These are phyloP conservation scores for Clarias platycephalus DNA, from an alignment of 2,797 vertebrate genomes.

Conservation along the genomic window DNA sequence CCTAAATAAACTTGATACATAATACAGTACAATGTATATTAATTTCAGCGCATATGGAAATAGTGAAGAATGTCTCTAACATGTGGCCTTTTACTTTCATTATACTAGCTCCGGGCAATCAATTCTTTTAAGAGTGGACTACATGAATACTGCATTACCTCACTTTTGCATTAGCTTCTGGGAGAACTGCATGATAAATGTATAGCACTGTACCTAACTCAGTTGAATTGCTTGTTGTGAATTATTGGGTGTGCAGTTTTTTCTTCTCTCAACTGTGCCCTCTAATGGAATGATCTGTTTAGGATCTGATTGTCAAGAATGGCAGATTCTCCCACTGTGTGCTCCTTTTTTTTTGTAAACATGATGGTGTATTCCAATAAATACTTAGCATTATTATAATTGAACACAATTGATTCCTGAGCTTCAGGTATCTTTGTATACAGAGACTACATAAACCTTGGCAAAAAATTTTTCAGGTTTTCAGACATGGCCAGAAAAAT, in stretches of 20 bases:
- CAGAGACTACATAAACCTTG: not conserved
- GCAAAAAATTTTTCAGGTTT: not conserved
- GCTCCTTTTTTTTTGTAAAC: not conserved
- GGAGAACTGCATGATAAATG: conserved; percentile 4
- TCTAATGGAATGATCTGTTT: conserved; percentile 51
- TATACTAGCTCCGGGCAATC: not conserved
- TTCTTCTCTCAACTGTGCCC: conserved; percentile 43
- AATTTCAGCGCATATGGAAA: not conserved
- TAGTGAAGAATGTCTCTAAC: not conserved
- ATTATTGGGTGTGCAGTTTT: conserved; percentile 31
- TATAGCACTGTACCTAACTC: conserved; percentile 34
- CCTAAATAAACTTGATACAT: not conserved
- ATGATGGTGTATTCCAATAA: not conserved
- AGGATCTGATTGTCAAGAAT: conserved; percentile 34
- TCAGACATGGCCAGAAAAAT: not conserved
- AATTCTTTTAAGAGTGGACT: not conserved
- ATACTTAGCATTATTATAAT: not conserved
- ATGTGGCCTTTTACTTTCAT: conserved; percentile 10
- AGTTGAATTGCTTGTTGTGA: conserved; percentile 38
- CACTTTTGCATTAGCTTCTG: conserved; percentile 12
- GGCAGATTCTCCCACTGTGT: conserved; percentile 10
- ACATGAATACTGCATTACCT: conserved; percentile 8
- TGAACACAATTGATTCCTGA: not conserved
- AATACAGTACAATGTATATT: not conserved
- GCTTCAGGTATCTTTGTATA: not conserved